A percentile compares a stretch with the other conserved stretches of the same genome.
These are phyloP conservation scores for Grantiella picta DNA, from an alignment of 2,113 vertebrate genomes.

Conservation along the genomic window DNA sequence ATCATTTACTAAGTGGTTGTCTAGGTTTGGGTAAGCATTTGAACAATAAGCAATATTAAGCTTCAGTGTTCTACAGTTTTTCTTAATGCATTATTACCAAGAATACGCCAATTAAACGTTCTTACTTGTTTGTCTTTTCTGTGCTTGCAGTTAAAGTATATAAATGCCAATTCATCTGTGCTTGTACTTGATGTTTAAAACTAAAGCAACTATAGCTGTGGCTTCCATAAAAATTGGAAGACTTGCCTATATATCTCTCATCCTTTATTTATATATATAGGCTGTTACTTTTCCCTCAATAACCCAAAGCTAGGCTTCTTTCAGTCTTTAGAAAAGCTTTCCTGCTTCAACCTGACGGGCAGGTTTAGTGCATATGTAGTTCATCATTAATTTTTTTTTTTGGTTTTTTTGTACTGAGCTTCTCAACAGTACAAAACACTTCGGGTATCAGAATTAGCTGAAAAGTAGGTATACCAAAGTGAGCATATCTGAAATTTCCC, in stretches of 20 bases:
- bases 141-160: neutral
- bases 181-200: neutral
- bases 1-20: neutral
- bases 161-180: neutral
- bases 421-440: neutral
- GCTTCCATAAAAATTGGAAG: neutral
- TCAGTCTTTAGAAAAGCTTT: neutral
- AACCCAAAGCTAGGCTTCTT: neutral
- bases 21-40: neutral
- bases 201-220: neutral
- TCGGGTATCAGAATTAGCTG: neutral
- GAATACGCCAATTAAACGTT: neutral
- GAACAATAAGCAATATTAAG: neutral
- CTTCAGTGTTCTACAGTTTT: neutral
- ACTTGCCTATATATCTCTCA: neutral
- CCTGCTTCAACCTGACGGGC: neutral
- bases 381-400: neutral
- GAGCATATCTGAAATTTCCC: neutral
- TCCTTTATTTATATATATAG: neutral
- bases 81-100: neutral
- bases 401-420: neutral
- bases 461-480: neutral
- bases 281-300: neutral
- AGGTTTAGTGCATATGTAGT: neutral
- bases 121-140: neutral